A percentile compares a stretch with the other conserved stretches of the same genome.
phyloP scores from a whole-genome alignment of 2,797 vertebrate species.

The Okamejei kenojei region DNA sequence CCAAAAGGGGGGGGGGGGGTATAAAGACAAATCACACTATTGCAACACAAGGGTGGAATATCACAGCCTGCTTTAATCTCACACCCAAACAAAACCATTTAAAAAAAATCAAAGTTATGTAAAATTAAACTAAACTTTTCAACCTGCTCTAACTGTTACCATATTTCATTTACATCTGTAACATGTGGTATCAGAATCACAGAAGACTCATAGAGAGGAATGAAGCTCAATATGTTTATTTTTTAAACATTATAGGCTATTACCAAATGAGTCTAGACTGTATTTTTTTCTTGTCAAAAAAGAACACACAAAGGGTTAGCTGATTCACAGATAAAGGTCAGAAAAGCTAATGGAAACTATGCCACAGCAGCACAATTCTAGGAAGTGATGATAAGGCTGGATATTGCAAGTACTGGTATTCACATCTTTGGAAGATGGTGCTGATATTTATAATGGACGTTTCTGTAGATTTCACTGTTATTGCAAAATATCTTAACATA shows the following conservation, averaged over 20 bases:
- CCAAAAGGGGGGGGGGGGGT: constrained; percentile 44
- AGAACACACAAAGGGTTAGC: not conserved
- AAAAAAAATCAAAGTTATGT: not conserved
- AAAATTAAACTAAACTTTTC: not conserved
- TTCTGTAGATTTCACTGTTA: constrained; percentile 43
- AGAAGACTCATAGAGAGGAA: not conserved
- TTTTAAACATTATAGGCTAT: constrained; percentile 12
- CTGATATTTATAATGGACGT: not conserved
- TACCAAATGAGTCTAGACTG: not conserved
- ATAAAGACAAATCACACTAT: constrained; percentile 43
- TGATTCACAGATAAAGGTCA: constrained; percentile 38
- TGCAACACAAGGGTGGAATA: constrained; percentile 53
- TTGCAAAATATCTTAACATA: constrained; percentile 33
- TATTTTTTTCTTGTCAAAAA: not conserved
- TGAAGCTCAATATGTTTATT: not conserved
- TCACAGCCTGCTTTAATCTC: constrained; percentile 44
- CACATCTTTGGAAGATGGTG: not conserved
- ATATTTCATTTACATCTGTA: not conserved
- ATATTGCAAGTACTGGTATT: constrained; percentile 42
- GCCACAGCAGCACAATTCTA: constrained; percentile 41
- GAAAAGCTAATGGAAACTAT: constrained; percentile 40
- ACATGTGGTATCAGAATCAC: not conserved
- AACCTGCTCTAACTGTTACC: not conserved
- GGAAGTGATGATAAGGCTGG: constrained; percentile 43
- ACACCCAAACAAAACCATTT: not conserved